Conservation (phyloP, 2,888 invertebrate genomes). For the Netelia melanura region DNA sequence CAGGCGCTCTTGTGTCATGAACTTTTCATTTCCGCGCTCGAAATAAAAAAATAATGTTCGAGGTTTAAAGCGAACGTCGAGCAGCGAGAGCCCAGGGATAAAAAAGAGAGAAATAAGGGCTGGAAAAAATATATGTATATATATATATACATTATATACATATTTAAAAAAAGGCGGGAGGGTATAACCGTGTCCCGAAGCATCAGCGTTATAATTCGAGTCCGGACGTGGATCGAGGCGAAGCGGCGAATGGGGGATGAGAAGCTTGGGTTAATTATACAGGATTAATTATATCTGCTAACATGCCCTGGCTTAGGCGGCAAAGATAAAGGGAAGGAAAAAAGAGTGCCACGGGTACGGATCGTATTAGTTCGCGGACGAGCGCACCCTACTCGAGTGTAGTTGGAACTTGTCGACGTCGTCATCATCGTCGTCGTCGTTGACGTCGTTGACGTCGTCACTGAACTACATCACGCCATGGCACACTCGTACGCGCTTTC, state of each 20-base stretch:
- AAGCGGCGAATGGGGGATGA: conserved; percentile 66
- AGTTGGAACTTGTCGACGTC: conserved; percentile 32
- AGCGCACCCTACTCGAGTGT: conserved; percentile 29
- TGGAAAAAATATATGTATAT: conserved; percentile 1
- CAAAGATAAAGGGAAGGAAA: conserved; percentile 57
- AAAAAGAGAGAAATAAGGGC: conserved; percentile 13
- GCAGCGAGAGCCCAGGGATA: not conserved
- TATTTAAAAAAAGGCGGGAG: not conserved
- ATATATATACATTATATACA: too few relatives aligned
- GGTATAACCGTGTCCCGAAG: not conserved
- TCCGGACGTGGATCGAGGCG: conserved; percentile 39
- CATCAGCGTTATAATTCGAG: conserved; percentile 44
- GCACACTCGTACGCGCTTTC: conserved; percentile 45
- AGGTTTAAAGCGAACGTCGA: conserved; percentile 25
- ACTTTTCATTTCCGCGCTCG: conserved; percentile 13
- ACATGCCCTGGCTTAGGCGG: conserved; percentile 34
- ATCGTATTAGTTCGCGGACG: conserved; percentile 9
- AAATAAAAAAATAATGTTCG: conserved; percentile 41
- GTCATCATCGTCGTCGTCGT: conserved; percentile 15
- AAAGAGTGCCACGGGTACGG: conserved; percentile 22
- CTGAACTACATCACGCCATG: conserved; percentile 31
- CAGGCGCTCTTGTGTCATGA: not conserved
- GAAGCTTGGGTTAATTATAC: conserved; percentile 73
- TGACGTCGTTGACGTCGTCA: conserved; percentile 8
- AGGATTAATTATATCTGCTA: conserved; percentile 68